Evolutionary conservation across 1,140 invertebrate genomes (phyloP).

Genomic region (Drosophila kurseongensis): DNA sequence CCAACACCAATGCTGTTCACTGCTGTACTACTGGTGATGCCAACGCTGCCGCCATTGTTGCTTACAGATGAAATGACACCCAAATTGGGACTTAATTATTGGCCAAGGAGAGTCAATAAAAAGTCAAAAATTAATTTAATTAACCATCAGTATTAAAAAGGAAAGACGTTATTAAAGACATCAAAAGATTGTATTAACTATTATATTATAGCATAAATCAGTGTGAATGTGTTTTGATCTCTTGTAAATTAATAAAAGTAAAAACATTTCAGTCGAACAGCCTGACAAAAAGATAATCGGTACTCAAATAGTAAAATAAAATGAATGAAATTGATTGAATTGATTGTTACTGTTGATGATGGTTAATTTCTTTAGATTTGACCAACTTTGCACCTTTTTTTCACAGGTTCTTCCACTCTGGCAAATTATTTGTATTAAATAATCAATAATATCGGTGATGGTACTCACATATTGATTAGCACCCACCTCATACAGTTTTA

Average conservation of each 20-base stretch:
- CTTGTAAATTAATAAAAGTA: slow-evolving; percentile 1
- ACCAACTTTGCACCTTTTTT: no score
- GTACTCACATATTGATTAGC: no score
- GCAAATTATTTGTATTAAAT: no score
- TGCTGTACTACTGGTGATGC: slow-evolving; percentile 43
- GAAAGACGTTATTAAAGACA: slow-evolving; percentile 25
- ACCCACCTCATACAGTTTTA: no score
- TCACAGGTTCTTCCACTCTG: no score
- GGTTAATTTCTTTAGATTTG: no score
- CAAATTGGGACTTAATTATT: slow-evolving; percentile 51
- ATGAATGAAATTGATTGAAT: background rate
- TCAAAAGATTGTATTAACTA: slow-evolving; percentile 23
- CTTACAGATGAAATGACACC: slow-evolving; percentile 54
- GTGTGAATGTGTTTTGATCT: slow-evolving; percentile 21
- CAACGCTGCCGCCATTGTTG: slow-evolving; percentile 45
- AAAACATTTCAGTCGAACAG: background rate
- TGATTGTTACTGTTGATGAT: no score
- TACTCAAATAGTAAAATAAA: background rate
- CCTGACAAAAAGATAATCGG: background rate
- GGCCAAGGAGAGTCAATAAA: slow-evolving; percentile 35
- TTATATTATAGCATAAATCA: background rate
- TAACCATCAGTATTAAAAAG: slow-evolving; percentile 35
- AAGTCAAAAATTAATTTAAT: slow-evolving; percentile 51
- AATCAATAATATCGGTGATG: no score
- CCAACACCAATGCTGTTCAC: slow-evolving; percentile 55